Conservation (phyloP, 2,888 invertebrate genomes). For the Diplolepis rosae region DNA sequence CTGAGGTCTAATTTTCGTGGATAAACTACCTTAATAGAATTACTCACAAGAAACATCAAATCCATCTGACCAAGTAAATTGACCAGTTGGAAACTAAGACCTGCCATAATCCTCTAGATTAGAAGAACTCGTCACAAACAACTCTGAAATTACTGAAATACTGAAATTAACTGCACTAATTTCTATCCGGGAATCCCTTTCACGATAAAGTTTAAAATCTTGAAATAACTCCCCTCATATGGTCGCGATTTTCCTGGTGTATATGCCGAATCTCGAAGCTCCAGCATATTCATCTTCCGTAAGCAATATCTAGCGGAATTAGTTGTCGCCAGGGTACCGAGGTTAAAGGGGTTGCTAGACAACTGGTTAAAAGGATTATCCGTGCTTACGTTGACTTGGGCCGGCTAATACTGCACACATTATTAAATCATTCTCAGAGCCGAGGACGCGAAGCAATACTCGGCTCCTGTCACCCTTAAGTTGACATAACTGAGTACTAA, state of each 20-base stretch:
- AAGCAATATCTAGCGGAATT: constrained; percentile 66
- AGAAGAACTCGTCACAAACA: too few species aligned
- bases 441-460: constrained; percentile 23
- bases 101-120: too few species aligned
- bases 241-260: constrained; percentile 28
- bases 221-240: constrained; percentile 50
- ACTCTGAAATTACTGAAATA: too few species aligned
- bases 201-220: constrained; percentile 57
- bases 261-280: background rate
- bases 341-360: constrained; percentile 69
- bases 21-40: too few species aligned
- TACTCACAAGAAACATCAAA: too few species aligned
- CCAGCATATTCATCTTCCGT: constrained; percentile 36
- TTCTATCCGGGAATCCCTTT: too few species aligned
- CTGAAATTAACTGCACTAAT: too few species aligned
- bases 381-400: constrained; percentile 64
- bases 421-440: constrained; percentile 68
- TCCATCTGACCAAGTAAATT: too few species aligned
- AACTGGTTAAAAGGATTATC: constrained; percentile 71
- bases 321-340: constrained; percentile 65
- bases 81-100: too few species aligned
- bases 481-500: background rate
- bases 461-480: background rate
- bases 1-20: too few species aligned
- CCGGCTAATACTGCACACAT: constrained; percentile 66